Evolutionary conservation across 2,113 vertebrate genomes (phyloP).

Genomic region (Columba janthina): DNA sequence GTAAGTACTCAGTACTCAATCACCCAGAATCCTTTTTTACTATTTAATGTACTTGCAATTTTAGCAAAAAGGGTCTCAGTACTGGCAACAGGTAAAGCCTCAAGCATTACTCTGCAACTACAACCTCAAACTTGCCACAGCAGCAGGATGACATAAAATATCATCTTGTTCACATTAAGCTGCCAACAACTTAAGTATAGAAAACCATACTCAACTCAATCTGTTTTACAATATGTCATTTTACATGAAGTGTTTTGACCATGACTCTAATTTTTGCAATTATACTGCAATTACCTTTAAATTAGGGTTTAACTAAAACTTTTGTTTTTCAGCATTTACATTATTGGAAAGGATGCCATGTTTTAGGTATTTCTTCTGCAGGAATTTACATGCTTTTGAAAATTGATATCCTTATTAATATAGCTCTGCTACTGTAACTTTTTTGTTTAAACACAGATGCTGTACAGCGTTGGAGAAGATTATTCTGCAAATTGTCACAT

Average conservation of each 20-base stretch:
- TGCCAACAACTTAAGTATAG: background rate
- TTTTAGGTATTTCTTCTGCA: background rate
- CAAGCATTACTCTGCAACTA: background rate
- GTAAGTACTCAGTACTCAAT: background rate
- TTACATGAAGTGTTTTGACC: background rate
- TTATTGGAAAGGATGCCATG: background rate
- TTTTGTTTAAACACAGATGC: background rate
- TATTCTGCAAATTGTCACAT: background rate
- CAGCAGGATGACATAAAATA: background rate
- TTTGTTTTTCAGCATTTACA: background rate
- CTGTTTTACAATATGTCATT: background rate
- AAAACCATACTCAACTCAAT: background rate
- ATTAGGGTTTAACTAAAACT: background rate
- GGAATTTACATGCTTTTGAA: background rate
- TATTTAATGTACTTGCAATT: background rate
- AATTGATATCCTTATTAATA: background rate
- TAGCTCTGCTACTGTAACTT: background rate
- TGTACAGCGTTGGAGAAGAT: background rate
- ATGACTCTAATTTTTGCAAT: background rate
- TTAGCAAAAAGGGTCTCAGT: background rate
- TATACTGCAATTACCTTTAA: background rate
- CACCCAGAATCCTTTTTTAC: background rate
- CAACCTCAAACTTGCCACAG: background rate
- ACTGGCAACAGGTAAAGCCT: background rate
- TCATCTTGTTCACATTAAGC: background rate